Base-by-base conservation (phyloP, 35 echinoderm and acorn worm species). In the Diadema setosum region DNA sequence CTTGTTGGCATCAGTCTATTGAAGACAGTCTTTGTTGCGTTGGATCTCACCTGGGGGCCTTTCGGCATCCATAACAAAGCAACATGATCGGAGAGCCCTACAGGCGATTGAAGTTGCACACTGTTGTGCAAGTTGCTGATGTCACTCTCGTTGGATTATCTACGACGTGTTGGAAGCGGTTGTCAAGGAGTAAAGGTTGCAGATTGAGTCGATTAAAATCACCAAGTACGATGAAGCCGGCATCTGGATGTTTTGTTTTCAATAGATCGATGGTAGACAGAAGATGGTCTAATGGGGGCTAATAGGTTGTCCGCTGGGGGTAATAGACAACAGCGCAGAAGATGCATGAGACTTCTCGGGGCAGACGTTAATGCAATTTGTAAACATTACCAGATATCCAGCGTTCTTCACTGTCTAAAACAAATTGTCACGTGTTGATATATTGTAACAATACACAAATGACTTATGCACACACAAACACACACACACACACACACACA, bases 171-270 rank as follows among this genome's bases (percentile, higher is more conserved):
- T 45, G 5, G 15, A 90, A 90, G 6, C 7, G 8, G 20, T n/a
- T 6, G 33, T 82, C 64, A 15, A 39, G 8, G 18, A 60, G 39
- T 16, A 90, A 37, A 8, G 35, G 29, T 15, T 31, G 18, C 5
- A 67, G 50, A 20, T 90, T 61, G 15, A 90, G 27, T 46, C n/a
- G 25, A 43, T 90, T 90, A 34, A 90, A 83, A 39, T 90, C 88
- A 15, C 88, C 88, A 34, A 82, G 11, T 25, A 90, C 48, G 4
- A 65, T 17, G 33, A 84, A 45, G 7, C 48, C 88, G 70, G 58
- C 57, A 46, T 90, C 81, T 9, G 88, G 88, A 73, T 83, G 80
- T 17, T 30, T 20, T 6, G 87, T 59, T 12, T n/a, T 24, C 35
- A 89, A 17, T 4, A 20, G 5, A 40, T 89, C 87, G 1, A 81